Conservation (phyloP, 2,113 vertebrate genomes). For the Lepus europaeus region DNA sequence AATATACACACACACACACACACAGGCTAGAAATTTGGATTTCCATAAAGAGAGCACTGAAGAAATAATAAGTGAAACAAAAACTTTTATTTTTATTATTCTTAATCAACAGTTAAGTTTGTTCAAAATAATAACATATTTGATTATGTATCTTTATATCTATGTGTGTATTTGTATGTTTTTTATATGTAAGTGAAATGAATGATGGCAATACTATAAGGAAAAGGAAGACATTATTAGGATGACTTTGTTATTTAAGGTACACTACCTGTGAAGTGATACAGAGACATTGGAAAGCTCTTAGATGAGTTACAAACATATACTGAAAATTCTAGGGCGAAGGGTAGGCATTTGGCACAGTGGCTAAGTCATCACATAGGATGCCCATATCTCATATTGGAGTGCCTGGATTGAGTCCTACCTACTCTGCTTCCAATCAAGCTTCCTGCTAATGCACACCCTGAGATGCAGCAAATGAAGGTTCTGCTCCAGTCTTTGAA, state of each 20-base stretch:
- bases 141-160: not conserved
- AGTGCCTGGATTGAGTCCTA: too few species aligned
- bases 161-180: too few species aligned
- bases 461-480: too few species aligned
- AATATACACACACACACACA: too few species aligned
- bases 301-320: not conserved
- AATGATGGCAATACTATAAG: not conserved
- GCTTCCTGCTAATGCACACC: too few species aligned
- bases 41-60: not conserved
- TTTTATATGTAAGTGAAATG: not conserved
- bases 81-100: not conserved
- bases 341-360: too few species aligned
- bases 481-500: too few species aligned
- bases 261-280: not conserved
- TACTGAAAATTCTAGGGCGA: not conserved
- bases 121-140: not conserved
- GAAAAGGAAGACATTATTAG: not conserved
- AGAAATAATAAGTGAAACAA: not conserved
- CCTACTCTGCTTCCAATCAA: too few species aligned
- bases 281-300: not conserved
- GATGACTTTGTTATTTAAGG: not conserved
- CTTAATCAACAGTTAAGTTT: not conserved
- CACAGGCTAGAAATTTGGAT: not conserved
- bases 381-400: too few species aligned
- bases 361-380: too few species aligned